A percentile compares a stretch with the other conserved stretches of the same genome.
Conservation (phyloP, 2,888 invertebrate genomes). For the Trachelus iudaicus region DNA sequence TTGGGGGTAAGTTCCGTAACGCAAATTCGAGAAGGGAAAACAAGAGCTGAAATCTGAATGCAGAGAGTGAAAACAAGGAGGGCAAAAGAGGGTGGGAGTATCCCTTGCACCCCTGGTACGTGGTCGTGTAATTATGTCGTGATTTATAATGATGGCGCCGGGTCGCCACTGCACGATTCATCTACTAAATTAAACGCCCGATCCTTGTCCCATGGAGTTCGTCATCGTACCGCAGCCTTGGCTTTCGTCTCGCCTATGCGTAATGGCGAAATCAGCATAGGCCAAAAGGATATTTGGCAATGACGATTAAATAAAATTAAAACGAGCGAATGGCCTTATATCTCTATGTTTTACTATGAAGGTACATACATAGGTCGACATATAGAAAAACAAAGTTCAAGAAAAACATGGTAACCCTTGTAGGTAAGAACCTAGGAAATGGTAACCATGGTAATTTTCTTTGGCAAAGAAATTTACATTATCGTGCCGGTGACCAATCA, state of each 20-base stretch:
- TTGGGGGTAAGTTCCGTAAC: neutral
- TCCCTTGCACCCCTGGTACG: conserved; percentile 36
- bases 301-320: neutral
- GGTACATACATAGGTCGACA: no score
- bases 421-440: neutral
- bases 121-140: conserved; percentile 53
- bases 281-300: neutral
- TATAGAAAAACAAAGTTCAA: no score
- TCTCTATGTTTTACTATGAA: neutral
- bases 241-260: conserved; percentile 29
- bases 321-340: neutral
- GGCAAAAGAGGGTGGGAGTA: conserved; percentile 19
- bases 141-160: conserved; percentile 55
- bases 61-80: neutral
- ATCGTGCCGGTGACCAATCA: neutral
- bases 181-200: conserved; percentile 51
- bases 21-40: neutral
- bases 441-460: no score
- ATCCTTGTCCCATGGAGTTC: conserved; percentile 44
- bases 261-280: neutral
- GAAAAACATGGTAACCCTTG: neutral
- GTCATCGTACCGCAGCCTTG: conserved; percentile 33
- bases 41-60: neutral
- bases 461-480: neutral
- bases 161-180: conserved; percentile 44